These are phyloP conservation scores for Chaenogobius annularis DNA, from an alignment of 2,113 vertebrate genomes.

Conservation along the genomic window DNA sequence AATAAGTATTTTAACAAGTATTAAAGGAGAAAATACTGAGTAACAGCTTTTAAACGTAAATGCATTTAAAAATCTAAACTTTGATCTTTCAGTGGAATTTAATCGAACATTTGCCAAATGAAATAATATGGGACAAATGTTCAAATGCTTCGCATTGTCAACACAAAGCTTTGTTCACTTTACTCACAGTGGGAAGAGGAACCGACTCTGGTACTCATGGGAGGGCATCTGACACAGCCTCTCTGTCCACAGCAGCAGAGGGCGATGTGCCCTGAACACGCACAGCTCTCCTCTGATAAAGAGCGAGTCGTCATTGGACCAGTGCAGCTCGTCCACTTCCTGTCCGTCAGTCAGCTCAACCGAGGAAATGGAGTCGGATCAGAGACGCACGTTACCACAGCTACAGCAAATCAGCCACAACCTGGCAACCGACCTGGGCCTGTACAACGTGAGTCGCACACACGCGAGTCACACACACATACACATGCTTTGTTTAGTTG, in stretches of 20 bases:
- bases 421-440: constrained; percentile 62
- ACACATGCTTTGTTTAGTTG: too few relatives aligned
- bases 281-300: constrained; percentile 23
- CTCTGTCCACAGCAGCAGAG: constrained; percentile 33
- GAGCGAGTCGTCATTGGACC: constrained; percentile 39
- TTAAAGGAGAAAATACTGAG: too few relatives aligned
- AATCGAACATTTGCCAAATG: too few relatives aligned
- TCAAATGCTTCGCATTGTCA: too few relatives aligned
- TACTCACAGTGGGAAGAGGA: too few relatives aligned
- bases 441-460: constrained; percentile 69
- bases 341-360: constrained; percentile 44
- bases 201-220: too few relatives aligned
- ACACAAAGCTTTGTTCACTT: too few relatives aligned
- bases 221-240: neutral
- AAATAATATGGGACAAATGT: too few relatives aligned
- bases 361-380: constrained; percentile 47
- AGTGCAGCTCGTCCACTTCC: constrained; percentile 16
- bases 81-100: too few relatives aligned
- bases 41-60: constrained; percentile 33
- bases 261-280: constrained; percentile 15
- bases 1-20: too few relatives aligned
- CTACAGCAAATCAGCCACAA: constrained; percentile 70
- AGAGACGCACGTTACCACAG: constrained; percentile 47
- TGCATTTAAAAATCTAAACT: too few relatives aligned
- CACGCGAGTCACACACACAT: too few relatives aligned